Conservation (phyloP, 2,113 vertebrate species). For the Alligator mississippiensis region DNA sequence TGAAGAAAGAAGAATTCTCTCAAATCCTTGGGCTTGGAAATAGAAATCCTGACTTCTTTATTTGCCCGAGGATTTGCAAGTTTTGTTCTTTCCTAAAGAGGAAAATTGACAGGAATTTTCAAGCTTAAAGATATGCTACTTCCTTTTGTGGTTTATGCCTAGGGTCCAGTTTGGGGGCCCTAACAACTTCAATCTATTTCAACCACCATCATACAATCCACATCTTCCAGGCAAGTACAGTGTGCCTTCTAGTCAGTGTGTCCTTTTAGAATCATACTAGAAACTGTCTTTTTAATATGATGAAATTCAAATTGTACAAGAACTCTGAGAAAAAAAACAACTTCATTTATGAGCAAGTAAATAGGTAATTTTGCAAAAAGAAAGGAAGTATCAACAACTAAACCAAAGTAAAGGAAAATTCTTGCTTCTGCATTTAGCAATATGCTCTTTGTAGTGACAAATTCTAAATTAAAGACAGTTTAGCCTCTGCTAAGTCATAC, state of each 20-base stretch:
- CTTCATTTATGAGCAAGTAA: background rate
- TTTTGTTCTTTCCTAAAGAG: background rate
- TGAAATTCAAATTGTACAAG: background rate
- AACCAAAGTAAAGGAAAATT: background rate
- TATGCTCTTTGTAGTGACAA: background rate
- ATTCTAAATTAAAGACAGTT: background rate
- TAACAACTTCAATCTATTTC: background rate
- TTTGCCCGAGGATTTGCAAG: background rate
- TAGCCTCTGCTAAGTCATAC: background rate
- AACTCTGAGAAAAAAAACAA: background rate
- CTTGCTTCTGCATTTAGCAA: background rate
- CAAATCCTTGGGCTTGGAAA: background rate
- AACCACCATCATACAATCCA: background rate
- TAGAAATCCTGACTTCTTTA: background rate
- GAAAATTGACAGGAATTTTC: background rate
- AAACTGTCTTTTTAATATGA: background rate
- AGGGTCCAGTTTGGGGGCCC: background rate
- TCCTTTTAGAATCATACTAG: background rate
- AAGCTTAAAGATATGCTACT: background rate
- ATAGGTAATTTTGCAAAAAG: background rate
- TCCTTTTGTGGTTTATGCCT: background rate
- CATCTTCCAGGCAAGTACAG: background rate
- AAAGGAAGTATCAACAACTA: background rate
- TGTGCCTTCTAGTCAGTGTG: background rate
- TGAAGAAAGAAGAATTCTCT: rapidly evolving